Conservation (phyloP, 2,797 vertebrate species). For the Chelonia mydas region DNA sequence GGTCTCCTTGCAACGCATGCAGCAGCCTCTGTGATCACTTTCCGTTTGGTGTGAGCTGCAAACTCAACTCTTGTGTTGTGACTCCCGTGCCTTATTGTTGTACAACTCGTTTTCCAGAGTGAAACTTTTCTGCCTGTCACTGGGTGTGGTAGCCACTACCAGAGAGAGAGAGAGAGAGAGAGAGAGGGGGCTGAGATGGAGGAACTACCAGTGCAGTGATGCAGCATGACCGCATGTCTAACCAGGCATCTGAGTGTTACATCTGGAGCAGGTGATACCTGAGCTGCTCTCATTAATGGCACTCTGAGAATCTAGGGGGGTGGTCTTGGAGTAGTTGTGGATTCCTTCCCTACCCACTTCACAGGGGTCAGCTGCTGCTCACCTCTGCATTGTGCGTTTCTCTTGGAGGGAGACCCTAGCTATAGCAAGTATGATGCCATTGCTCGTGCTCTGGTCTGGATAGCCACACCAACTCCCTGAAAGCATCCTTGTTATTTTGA, state of each 20-base stretch:
- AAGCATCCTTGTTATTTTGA: background rate
- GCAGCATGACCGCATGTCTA: background rate
- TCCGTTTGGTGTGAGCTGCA: background rate
- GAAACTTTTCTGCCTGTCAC: background rate
- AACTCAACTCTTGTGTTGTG: background rate
- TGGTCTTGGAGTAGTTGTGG: background rate
- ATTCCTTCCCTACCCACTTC: background rate
- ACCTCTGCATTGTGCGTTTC: background rate
- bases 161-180: no score
- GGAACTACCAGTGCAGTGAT: background rate
- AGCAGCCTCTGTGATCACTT: background rate
- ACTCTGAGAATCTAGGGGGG: background rate
- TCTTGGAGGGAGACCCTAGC: rapidly evolving
- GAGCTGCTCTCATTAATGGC: background rate
- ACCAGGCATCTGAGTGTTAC: background rate
- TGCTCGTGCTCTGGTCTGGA: background rate
- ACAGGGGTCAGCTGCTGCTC: rapidly evolving
- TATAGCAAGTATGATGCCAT: background rate
- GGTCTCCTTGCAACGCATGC: background rate
- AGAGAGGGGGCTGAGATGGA: background rate
- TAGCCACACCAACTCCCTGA: background rate
- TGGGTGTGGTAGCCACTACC: background rate
- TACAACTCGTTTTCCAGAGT: background rate
- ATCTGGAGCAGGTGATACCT: background rate
- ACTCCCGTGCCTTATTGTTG: rapidly evolving